Evolutionary conservation across 2,113 vertebrate genomes (phyloP).

Genomic region (Leptobrachium leishanense): DNA sequence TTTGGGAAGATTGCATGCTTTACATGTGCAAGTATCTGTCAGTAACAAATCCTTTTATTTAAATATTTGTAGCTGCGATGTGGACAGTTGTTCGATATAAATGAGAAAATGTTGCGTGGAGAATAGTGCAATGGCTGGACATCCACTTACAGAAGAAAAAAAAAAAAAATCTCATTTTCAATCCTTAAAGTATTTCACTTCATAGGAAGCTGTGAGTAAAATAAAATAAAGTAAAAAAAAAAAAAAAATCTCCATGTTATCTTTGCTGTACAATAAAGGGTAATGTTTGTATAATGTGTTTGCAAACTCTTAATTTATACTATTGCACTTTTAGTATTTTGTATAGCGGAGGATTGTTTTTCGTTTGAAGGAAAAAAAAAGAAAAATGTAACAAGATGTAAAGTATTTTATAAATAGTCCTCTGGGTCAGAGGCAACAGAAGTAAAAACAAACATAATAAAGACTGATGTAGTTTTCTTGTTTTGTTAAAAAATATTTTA

Average conservation of each 20-base stretch:
- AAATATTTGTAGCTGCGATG: slow-evolving; percentile 95
- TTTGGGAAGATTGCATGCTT: slow-evolving; percentile 80
- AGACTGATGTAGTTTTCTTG: slow-evolving; percentile 54
- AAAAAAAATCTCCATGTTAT: slow-evolving; percentile 66
- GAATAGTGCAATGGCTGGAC: slow-evolving; percentile 75
- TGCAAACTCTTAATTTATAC: slow-evolving; percentile 95
- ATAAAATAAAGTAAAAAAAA: neutral
- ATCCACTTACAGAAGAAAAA: slow-evolving; percentile 81
- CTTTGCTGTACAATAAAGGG: slow-evolving; percentile 79
- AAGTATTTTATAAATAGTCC: slow-evolving; percentile 76
- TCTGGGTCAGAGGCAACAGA: slow-evolving; percentile 58
- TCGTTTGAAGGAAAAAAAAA: slow-evolving; percentile 75
- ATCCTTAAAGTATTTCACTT: slow-evolving; percentile 64
- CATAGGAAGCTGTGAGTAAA: slow-evolving; percentile 83
- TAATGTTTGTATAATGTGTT: slow-evolving; percentile 90
- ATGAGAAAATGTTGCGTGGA: slow-evolving; percentile 82
- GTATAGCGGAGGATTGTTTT: slow-evolving; percentile 88
- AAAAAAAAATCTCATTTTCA: slow-evolving; percentile 60
- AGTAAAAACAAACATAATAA: slow-evolving; percentile 29
- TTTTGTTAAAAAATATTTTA: slow-evolving; percentile 59
- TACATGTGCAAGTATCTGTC: slow-evolving; percentile 76
- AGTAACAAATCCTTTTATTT: slow-evolving; percentile 72
- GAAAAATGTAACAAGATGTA: slow-evolving; percentile 64
- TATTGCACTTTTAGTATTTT: slow-evolving; percentile 95
- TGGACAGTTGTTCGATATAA: slow-evolving; percentile 89